Evolutionary conservation across 2,113 vertebrate genomes (phyloP), one percentile per base, ranked within the genome.

Genomic region (Bufo bufo): DNA sequence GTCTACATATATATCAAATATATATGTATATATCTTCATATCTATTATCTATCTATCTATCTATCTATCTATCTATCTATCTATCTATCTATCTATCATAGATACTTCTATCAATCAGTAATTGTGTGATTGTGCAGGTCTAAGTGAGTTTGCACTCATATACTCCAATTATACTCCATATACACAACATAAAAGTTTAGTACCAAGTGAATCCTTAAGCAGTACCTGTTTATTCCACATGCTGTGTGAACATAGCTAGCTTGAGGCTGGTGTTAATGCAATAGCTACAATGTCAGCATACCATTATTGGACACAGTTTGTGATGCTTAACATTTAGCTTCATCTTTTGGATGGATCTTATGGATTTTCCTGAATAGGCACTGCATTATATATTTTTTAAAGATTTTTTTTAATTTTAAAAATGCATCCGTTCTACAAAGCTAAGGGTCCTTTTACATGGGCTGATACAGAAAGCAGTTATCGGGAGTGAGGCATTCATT

Each of bases 201-300:
- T 45, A 49, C 8, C 23, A 74, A 74, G 71, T 50, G 45, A 75
- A 20, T 75, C 72, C 72, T 47, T 8, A 49, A 75, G 45, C 14
- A 75, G 2, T 50, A 20, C 17, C 19, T 20, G 16, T 45, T 74
- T 75, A 75, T 75, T 75, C 47, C 47, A 20, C 7, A 50, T 50
- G 72, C 47, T 75, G 72, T 75, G 45, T 75, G 72, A 75, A 49
- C 16, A 75, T 50, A 50, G 47, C 47, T 75, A 75, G 45, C 72
- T 75, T 19, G 8, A 50, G 47, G 47, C 17, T 50, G 0, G 1
- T 50, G 72, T 45, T 50, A 75, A 75, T 75, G 47, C 72, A 75
- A 50, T 75, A 50, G 3, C 45, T 75, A 75, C 47, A 12, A 20
- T 75, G 47, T 16, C 4, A 50, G 72, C 72, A 75, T 75, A 75